Evolutionary conservation across 1,140 invertebrate genomes (phyloP).

Genomic region (Proctacanthus coquilletti): DNA sequence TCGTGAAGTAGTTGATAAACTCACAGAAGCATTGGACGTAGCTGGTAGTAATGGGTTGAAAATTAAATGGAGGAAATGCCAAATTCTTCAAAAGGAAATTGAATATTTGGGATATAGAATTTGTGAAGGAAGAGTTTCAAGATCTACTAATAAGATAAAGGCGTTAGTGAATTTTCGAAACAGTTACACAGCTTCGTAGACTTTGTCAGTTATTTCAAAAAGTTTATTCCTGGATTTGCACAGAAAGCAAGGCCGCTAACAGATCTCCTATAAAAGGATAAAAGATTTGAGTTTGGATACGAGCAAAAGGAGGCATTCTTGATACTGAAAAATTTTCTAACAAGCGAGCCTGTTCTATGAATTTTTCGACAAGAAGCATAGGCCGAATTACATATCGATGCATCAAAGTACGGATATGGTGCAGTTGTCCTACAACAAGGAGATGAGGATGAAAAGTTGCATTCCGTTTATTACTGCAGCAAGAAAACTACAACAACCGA

Average conservation of each 20-base stretch:
- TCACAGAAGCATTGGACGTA: neutral
- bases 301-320: too few relatives aligned
- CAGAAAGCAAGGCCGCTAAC: too few relatives aligned
- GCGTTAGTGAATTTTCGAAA: conserved; percentile 17
- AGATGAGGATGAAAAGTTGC: conserved; percentile 10
- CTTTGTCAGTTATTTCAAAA: too few relatives aligned
- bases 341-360: conserved; percentile 6
- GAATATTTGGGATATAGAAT: conserved; percentile 13
- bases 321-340: too few relatives aligned
- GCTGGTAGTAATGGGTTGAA: conserved; percentile 1
- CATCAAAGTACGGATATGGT: conserved; percentile 13
- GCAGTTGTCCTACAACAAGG: conserved; percentile 14
- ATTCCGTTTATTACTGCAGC: conserved; percentile 17
- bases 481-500: conserved; percentile 13
- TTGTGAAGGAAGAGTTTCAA: conserved; percentile 8
- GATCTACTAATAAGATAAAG: conserved; percentile 13
- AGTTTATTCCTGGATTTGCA: too few relatives aligned
- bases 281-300: too few relatives aligned
- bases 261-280: too few relatives aligned
- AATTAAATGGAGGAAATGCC: conserved; percentile 14
- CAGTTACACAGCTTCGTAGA: too few relatives aligned
- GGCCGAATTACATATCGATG: conserved; percentile 13
- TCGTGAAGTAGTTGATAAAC: conserved; percentile 5
- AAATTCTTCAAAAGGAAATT: conserved; percentile 10
- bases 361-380: conserved; percentile 6